Evolutionary conservation across 2,888 invertebrate genomes (phyloP), one percentile per base, ranked within the genome.

Genomic region (Eupithecia centaureata): DNA sequence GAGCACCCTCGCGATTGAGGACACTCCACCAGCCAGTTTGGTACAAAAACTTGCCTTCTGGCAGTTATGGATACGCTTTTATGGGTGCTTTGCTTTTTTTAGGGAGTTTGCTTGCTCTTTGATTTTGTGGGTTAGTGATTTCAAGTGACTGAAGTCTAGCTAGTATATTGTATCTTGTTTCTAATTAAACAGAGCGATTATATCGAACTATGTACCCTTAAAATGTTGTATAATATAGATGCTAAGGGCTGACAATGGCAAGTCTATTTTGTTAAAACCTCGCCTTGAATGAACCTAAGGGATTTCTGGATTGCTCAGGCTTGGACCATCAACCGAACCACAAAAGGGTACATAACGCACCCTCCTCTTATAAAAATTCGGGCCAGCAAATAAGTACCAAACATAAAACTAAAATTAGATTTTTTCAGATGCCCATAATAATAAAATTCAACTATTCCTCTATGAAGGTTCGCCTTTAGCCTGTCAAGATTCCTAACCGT

Each of bases 31-130:
- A 71, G 63, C 70, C 63, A 68, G 68, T 59, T 68, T 47, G 61
- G 65, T 67, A 71, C 70, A 68, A 75, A 75, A 73, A 72, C 75
- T 72, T 69, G 70, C 72, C 68, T 63, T 25, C 65, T 63, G 68
- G 68, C 74, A 68, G 62, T 64, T 64, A 62, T 28, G 63, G 61
- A 42, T 72, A 72, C 63, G 38, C 66, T 63, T 63, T 70, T 63
- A 58, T 22, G n/a, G 60, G 33, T 12, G 61, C 38, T 63, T 64
- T 57, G 35, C 25, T 61, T 22, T 60, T 35, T 60, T 67, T 63
- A 51, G 27, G 61, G 57, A 22, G 54, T 54, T 54, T 42, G 38
- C 38, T 56, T 42, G 52, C 38, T 30, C 13, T 56, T 47, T n/a
- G 13, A 32, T 57, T 33, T 33, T 30, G 32, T 57, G 2, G 32